Base-by-base conservation (phyloP, 2,888 invertebrate species). In the Thymelicus lineola region DNA sequence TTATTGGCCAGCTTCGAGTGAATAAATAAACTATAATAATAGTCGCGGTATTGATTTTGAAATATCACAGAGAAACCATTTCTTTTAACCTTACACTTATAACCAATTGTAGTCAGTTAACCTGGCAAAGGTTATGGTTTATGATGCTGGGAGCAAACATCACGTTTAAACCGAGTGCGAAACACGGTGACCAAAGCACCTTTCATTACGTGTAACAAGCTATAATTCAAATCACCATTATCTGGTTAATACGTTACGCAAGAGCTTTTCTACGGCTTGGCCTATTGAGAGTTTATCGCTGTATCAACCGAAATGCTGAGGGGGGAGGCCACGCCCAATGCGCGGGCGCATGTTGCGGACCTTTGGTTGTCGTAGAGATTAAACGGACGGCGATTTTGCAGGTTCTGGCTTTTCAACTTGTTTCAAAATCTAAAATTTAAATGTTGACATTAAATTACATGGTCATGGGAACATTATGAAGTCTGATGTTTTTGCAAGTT, bases 251-350 rank as follows among this genome's bases (percentile, higher is more conserved):
- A 75, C 75, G 77, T 80, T 81, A 78, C 79, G 81, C 78, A 79
- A 81, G 72, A 75, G 77, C 79, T 80, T 84, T 83, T 84, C 81
- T 65, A 70, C 80, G 80, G 81, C 82, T 81, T 80, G 84, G 82
- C 81, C 83, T 84, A 84, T 87, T 85, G 86, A 83, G 81, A 79
- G 82, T 82, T 82, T 84, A 81, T 80, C 80, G 80, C 64, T 48
- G 53, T 71, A 72, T 74, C 75, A 76, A 80, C 82, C 76, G 77
- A 80, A 82, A 80, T 80, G 83, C 80, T 77, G 71, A 73, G 70
- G 70, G 85, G 86, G 83, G 80, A 80, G 77, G 75, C 82, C 84
- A 82, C 86, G 85, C 86, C 89, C 79, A 65, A 65, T 75, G 79
- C 80, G 81, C 81, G 66, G 72, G 80, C 81, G 82, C 83, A 81